Base-by-base conservation (phyloP, 2,888 invertebrate species). In the Erynnis tages region DNA sequence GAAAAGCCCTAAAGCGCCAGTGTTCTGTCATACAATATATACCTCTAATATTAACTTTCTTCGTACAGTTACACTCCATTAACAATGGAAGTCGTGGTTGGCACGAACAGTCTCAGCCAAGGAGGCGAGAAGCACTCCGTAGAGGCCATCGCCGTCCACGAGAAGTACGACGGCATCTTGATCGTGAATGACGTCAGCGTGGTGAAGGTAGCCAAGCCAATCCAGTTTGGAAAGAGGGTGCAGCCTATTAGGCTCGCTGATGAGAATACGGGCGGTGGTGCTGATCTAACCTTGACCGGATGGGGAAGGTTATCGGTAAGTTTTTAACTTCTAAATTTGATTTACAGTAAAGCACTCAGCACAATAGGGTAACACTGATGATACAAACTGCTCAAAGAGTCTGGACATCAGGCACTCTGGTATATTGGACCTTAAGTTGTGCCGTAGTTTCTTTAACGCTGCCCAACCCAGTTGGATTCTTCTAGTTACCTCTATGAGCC, bases 291-390 rank as follows among this genome's bases (percentile, higher is more conserved):
- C 8, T 68, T 91, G 1, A 84, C 79, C 10, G 91, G 91, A 5
- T 91, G 91, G 91, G 90, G 90, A 1, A 73, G 82, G 34, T 66
- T 76, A 19, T 82, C 83, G 10, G 88, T 90, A 59, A 80, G 82
- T 63, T 48, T n/a, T n/a, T n/a, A n/a, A n/a, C n/a, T n/a, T n/a
- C n/a, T n/a, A n/a, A n/a, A n/a, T n/a, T n/a, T n/a, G n/a, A n/a
- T n/a, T n/a, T n/a, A n/a, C n/a, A n/a, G n/a, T n/a, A n/a, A n/a
- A n/a, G n/a, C n/a, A n/a, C n/a, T n/a, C n/a, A n/a, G n/a, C n/a
- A n/a, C n/a, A n/a, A n/a, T n/a, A n/a, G n/a, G n/a, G n/a, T n/a
- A n/a, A n/a, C n/a, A n/a, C n/a, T n/a, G n/a, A n/a, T n/a, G n/a
- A n/a, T n/a, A n/a, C n/a, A n/a, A n/a, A n/a, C n/a, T n/a, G n/a